Conservation (phyloP, 2,888 invertebrate genomes). For the Neoaliturus tenellus region DNA sequence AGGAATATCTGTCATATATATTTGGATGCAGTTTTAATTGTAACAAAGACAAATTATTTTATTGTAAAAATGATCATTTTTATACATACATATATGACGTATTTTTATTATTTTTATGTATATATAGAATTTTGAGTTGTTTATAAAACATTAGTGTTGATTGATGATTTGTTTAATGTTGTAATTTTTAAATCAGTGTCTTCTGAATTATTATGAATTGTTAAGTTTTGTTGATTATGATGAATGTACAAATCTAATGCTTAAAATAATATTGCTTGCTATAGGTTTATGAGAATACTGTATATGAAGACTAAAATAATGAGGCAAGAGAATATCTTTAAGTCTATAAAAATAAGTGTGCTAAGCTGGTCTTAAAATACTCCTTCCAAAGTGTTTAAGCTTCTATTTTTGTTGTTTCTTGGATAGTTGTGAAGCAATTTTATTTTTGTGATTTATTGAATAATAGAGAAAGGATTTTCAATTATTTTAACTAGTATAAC, state of each 20-base stretch:
- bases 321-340: background rate
- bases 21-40: conserved; percentile 35
- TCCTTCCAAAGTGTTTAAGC: background rate
- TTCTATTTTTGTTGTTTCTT: background rate
- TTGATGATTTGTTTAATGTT: conserved; percentile 37
- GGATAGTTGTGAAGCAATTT: background rate
- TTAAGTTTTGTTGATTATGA: conserved; percentile 35
- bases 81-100: conserved; percentile 19
- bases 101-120: conserved; percentile 24
- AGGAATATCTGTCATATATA: conserved; percentile 49
- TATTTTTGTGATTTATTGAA: background rate
- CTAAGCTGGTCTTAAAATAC: background rate
- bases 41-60: conserved; percentile 49
- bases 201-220: conserved; percentile 13
- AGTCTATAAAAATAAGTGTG: background rate
- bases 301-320: background rate
- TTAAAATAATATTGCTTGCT: background rate
- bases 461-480: conserved; percentile 36
- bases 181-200: conserved; percentile 23
- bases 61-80: conserved; percentile 32
- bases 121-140: conserved; percentile 3
- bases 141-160: conserved; percentile 18
- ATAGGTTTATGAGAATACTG: background rate
- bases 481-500: background rate
- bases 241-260: conserved; percentile 27